Percentiles rank a stretch among this genome's conserved stretches.
phyloP scores from a whole-genome alignment of 1,140 invertebrate genomes.

The Drosophila quadrilineata region DNA sequence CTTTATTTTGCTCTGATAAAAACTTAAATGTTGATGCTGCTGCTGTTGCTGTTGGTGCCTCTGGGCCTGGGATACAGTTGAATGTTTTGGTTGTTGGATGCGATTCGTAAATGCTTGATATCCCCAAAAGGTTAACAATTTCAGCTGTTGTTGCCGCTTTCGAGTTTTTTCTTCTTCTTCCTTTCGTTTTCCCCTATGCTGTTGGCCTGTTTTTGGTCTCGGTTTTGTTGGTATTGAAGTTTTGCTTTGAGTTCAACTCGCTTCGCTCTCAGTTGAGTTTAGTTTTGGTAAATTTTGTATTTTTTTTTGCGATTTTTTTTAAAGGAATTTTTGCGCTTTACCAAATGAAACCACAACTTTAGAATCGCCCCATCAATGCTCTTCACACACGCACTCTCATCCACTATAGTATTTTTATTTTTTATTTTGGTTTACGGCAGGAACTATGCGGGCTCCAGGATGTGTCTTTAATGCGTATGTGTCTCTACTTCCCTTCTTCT shows the following conservation, averaged over 20 bases:
- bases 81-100: slow-evolving; percentile 25
- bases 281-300: slow-evolving; percentile 2
- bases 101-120: slow-evolving; percentile 74
- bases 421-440: no score
- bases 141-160: slow-evolving; percentile 43
- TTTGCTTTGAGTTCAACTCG: slow-evolving; percentile 1
- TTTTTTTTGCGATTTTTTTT: slow-evolving; percentile 23
- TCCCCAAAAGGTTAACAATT: slow-evolving; percentile 76
- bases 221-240: background rate
- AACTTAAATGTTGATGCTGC: slow-evolving; percentile 65
- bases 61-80: background rate
- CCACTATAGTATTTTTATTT: no score
- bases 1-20: slow-evolving; percentile 72
- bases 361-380: slow-evolving; percentile 7
- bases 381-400: background rate
- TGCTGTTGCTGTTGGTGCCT: slow-evolving; percentile 10
- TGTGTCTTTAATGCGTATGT: slow-evolving; percentile 1
- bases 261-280: slow-evolving; percentile 4
- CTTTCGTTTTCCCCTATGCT: slow-evolving; percentile 23
- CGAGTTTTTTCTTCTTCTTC: slow-evolving; percentile 3
- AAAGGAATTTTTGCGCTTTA: slow-evolving; percentile 53
- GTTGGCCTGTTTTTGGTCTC: slow-evolving; percentile 25
- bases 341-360: slow-evolving; percentile 54
- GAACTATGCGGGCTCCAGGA: background rate
- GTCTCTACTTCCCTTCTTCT: no score